phyloP scores from a whole-genome alignment of 2,888 invertebrate species.

The Perdita meconis region DNA sequence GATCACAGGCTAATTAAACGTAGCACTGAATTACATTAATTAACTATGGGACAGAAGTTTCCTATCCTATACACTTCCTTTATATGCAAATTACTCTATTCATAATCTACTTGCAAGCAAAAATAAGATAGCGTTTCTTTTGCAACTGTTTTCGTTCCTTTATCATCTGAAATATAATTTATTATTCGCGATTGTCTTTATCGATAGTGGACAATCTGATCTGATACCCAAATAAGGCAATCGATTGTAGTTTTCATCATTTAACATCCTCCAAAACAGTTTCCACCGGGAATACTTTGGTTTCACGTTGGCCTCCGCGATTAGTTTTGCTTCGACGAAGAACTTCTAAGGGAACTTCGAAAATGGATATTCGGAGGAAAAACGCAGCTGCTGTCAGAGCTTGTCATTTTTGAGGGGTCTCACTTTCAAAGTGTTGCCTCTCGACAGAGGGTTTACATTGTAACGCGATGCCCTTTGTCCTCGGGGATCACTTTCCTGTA shows the following conservation, averaged over 20 bases:
- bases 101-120: no score
- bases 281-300: neutral
- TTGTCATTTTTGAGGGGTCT: slow-evolving; percentile 36
- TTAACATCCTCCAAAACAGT: neutral
- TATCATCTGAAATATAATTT: neutral
- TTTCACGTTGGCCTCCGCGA: neutral
- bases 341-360: neutral
- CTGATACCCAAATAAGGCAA: neutral
- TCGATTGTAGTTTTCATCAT: neutral
- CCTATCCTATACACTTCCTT: no score
- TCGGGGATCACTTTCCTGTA: slow-evolving; percentile 33
- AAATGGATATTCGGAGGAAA: slow-evolving; percentile 6
- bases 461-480: slow-evolving; percentile 50
- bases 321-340: neutral
- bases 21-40: neutral
- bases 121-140: neutral
- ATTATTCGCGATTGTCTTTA: neutral
- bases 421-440: slow-evolving; percentile 32
- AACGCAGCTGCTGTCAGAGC: slow-evolving; percentile 3
- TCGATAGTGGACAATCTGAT: neutral
- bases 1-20: neutral
- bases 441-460: slow-evolving; percentile 39
- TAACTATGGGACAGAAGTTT: no score
- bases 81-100: no score
- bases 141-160: neutral